Evolutionary conservation across 2,113 vertebrate species (phyloP).

Genomic region (Prochilodus magdalenae): DNA sequence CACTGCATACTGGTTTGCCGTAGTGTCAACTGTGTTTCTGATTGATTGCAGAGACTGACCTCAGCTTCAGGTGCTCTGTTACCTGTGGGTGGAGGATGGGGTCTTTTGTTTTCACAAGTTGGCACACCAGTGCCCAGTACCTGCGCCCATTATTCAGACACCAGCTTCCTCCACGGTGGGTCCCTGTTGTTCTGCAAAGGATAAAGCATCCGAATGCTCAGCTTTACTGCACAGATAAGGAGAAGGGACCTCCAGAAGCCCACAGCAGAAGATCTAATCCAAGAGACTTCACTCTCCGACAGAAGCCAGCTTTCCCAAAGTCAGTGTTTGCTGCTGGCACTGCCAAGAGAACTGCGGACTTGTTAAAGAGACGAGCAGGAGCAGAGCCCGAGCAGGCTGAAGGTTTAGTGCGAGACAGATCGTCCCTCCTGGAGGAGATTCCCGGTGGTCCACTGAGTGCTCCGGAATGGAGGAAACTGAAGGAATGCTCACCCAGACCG

Average conservation of each 20-base stretch:
- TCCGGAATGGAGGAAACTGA: slow-evolving; percentile 83
- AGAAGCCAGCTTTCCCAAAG: slow-evolving; percentile 44
- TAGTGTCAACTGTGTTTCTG: not conserved
- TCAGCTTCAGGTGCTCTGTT: too few relatives aligned
- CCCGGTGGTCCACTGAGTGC: slow-evolving; percentile 80
- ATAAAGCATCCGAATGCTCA: not conserved
- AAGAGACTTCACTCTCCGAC: not conserved
- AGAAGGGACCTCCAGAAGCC: not conserved
- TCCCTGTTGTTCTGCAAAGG: not conserved
- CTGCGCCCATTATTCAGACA: slow-evolving; percentile 34
- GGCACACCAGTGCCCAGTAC: slow-evolving; percentile 51
- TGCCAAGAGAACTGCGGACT: slow-evolving; percentile 75
- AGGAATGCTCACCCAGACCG: slow-evolving; percentile 59
- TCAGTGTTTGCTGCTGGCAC: slow-evolving; percentile 83
- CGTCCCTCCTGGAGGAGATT: slow-evolving; percentile 51
- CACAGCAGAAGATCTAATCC: slow-evolving; percentile 15
- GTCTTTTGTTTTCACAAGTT: slow-evolving; percentile 54
- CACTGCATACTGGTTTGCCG: too few relatives aligned
- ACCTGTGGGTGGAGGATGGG: slow-evolving; percentile 51
- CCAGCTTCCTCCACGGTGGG: slow-evolving; percentile 9
- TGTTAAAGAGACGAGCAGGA: slow-evolving; percentile 52
- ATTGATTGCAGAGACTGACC: not conserved
- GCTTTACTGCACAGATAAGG: slow-evolving; percentile 59
- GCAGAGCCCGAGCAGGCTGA: slow-evolving; percentile 32
- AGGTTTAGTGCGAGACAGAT: not conserved